Evolutionary conservation across 1,140 invertebrate species (phyloP), one percentile per base, ranked within the genome.

Genomic region (Brachionus asplanchnoidis): DNA sequence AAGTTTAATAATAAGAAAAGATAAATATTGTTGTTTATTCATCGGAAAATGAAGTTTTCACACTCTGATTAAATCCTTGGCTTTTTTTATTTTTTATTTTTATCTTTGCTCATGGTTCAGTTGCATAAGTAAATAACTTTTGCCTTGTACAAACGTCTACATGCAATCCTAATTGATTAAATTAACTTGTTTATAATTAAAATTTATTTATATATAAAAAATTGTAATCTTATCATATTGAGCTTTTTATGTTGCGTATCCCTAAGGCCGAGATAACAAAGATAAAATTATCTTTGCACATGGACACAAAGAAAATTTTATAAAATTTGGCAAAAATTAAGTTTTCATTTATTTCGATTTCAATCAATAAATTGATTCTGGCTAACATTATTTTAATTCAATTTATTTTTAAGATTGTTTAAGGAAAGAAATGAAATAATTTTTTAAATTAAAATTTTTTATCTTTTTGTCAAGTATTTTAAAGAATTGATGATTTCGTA

Each of bases 21-120:
- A 68, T 68, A 68, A 68, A 68, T 68, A 68, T 32, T 68, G 7
- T 32, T 68, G 66, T 68, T 68, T 68, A 68, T 68, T 68, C 32
- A 68, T 32, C 32, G 26, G 11, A 73, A 73, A 9, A 40, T 17
- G 42, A 73, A 40, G 12, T 42, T 42, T 73, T 73, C 17, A 73
- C 68, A 73, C 26, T 73, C 68, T 73, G n/a, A 42, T 73, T 11
- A 73, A 73, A 73, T 40, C 68, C 68, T 73, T 73, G 68, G 42
- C 42, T 40, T 32, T 23, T 6, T 32, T 36, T 28, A 28, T 28
- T 28, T 36, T 32, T 7, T 14, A 12, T 12, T 32, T 68, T 32
- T 14, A 32, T 68, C 23, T 32, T 17, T 40, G n/a, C 68, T 40
- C 68, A 73, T 73, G 68, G 68, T 73, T 73, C 68, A 73, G 36